phyloP scores from a whole-genome alignment of 1,140 invertebrate genomes.

The Lepidurus apus region DNA sequence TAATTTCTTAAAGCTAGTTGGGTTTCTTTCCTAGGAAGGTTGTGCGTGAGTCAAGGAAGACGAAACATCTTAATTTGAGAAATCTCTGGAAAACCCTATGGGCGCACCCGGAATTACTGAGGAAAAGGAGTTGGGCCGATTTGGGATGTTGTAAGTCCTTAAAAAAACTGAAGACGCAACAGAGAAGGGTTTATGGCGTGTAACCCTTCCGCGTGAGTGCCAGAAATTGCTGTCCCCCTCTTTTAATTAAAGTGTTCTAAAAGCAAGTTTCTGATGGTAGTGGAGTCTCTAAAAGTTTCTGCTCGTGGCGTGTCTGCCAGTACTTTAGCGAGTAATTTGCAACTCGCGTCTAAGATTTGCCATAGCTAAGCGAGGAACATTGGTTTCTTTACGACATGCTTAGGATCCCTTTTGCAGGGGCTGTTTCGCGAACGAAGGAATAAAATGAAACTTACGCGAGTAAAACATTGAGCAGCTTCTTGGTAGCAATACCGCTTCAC shows the following conservation, averaged over 20 bases:
- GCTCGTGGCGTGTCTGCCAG: neutral
- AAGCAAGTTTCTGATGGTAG: neutral
- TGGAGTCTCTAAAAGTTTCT: neutral
- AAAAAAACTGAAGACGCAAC: too few relatives aligned
- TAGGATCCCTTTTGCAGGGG: too few relatives aligned
- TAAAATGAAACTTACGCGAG: conserved; percentile 18
- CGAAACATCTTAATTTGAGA: too few relatives aligned
- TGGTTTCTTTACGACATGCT: too few relatives aligned
- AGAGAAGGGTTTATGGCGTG: neutral
- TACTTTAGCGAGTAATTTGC: neutral
- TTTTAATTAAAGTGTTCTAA: neutral
- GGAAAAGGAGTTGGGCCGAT: too few relatives aligned
- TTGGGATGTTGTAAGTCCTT: too few relatives aligned
- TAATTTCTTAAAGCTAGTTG: too few relatives aligned
- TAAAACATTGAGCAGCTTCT: conserved; percentile 21
- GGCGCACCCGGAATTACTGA: too few relatives aligned
- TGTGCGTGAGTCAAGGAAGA: too few relatives aligned
- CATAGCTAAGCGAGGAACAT: neutral
- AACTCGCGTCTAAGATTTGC: neutral
- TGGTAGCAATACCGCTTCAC: conserved; percentile 23
- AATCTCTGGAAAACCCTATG: too few relatives aligned
- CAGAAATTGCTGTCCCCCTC: neutral
- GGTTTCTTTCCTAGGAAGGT: too few relatives aligned
- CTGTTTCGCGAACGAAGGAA: neutral
- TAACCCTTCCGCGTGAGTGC: neutral